Evolutionary conservation across 2,888 invertebrate species (phyloP).

Genomic region (Bellardia bayeri): DNA sequence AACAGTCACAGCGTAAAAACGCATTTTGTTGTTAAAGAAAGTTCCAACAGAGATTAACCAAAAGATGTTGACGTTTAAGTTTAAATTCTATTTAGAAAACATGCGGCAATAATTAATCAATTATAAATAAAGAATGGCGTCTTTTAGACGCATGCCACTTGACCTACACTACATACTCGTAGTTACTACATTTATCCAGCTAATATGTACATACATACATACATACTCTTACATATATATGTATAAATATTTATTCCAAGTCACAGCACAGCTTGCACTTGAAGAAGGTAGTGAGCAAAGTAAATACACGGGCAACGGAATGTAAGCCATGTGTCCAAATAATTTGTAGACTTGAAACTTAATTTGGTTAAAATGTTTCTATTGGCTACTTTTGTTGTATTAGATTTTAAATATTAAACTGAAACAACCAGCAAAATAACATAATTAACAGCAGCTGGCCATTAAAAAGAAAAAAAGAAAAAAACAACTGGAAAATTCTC

Average conservation of each 20-base stretch:
- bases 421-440: slow-evolving; percentile 32
- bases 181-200: neutral
- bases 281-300: neutral
- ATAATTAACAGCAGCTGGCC: slow-evolving; percentile 63
- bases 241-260: neutral
- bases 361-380: slow-evolving; percentile 39
- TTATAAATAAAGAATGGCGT: slow-evolving; percentile 57
- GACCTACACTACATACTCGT: neutral
- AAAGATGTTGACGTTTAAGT: slow-evolving; percentile 47
- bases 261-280: neutral
- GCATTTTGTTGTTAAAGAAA: slow-evolving; percentile 38
- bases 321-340: slow-evolving; percentile 54
- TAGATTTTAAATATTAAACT: slow-evolving; percentile 7
- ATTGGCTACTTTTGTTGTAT: neutral
- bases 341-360: slow-evolving; percentile 29
- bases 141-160: slow-evolving; percentile 53
- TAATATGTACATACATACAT: too few species aligned
- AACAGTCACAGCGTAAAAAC: neutral
- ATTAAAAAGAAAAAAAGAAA: slow-evolving; percentile 49
- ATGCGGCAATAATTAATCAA: slow-evolving; percentile 67
- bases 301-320: slow-evolving; percentile 7
- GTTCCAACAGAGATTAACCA: slow-evolving; percentile 31
- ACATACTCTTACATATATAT: too few species aligned
- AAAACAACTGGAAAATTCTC: neutral
- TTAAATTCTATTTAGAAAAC: slow-evolving; percentile 39